A percentile compares a stretch with the other conserved stretches of the same genome.
phyloP scores from a whole-genome alignment of 1,140 invertebrate genomes.

The Amyelois transitella region DNA sequence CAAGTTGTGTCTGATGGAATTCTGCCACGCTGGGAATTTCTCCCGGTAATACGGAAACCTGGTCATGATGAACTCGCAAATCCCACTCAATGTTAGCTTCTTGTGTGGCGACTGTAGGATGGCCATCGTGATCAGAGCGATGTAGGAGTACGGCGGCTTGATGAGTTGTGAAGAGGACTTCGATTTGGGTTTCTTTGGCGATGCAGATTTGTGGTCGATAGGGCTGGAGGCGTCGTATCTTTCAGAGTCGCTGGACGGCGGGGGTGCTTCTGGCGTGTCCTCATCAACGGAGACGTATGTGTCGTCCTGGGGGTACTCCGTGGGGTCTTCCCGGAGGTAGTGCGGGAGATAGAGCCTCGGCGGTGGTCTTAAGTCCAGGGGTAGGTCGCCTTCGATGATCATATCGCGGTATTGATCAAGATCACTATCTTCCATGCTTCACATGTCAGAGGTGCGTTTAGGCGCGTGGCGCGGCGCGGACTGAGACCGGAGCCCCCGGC shows the following conservation, averaged over 20 bases:
- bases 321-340: conserved; percentile 50
- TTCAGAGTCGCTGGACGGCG: conserved; percentile 59
- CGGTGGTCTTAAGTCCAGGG: conserved; percentile 59
- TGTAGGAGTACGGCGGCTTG: conserved; percentile 98
- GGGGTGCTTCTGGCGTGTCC: conserved; percentile 54
- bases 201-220: conserved; percentile 45
- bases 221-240: conserved; percentile 59
- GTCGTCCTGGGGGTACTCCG: conserved; percentile 56
- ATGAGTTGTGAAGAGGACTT: conserved; percentile 63
- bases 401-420: conserved; percentile 63
- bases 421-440: conserved; percentile 68
- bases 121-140: conserved; percentile 98
- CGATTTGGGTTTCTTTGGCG: conserved; percentile 60
- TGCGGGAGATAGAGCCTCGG: conserved; percentile 60
- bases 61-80: conserved; percentile 99
- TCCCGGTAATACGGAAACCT: conserved; percentile 97
- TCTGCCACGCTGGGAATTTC: conserved; percentile 97
- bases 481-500: conserved; percentile 30
- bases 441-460: conserved; percentile 60
- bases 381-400: conserved; percentile 65
- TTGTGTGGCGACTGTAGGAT: conserved; percentile 98
- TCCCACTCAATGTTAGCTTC: conserved; percentile 96
- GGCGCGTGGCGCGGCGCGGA: conserved; percentile 48
- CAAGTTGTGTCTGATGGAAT: conserved; percentile 97
- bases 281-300: conserved; percentile 66